Evolutionary conservation across 2,797 vertebrate species (phyloP).

Genomic region (Todus mexicanus): DNA sequence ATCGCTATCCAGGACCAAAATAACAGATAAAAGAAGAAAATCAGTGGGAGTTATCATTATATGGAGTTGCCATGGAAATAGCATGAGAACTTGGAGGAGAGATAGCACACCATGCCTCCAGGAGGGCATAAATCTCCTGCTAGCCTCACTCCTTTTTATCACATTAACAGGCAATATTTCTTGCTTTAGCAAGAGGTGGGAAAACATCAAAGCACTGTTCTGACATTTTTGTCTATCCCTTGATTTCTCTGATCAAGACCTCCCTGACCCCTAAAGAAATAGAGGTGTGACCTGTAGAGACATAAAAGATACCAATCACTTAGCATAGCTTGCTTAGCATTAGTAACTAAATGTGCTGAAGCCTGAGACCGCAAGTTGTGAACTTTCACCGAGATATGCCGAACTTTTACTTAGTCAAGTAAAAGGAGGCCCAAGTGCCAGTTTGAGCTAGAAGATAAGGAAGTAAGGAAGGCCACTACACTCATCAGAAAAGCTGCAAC

Average conservation of each 20-base stretch:
- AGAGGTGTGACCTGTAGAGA: background rate
- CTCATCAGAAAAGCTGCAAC: background rate
- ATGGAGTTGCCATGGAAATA: slow-evolving; percentile 66
- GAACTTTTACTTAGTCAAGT: background rate
- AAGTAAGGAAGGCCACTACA: background rate
- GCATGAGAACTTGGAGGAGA: slow-evolving; percentile 47
- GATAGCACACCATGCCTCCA: slow-evolving; percentile 21
- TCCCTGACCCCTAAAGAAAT: background rate
- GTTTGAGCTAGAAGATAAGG: background rate
- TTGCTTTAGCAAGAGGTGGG: slow-evolving; percentile 8
- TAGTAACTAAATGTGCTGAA: background rate
- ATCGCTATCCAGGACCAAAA: slow-evolving; percentile 73
- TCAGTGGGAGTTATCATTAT: slow-evolving; percentile 62
- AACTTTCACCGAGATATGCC: background rate
- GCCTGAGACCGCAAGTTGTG: background rate
- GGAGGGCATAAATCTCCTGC: slow-evolving; percentile 43
- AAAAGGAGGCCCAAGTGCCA: background rate
- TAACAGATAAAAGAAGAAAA: slow-evolving; percentile 74
- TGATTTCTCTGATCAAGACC: slow-evolving; percentile 13
- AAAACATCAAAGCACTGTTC: slow-evolving; percentile 47
- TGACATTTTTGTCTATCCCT: background rate
- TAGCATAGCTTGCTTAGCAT: background rate
- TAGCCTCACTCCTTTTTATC: slow-evolving; percentile 39
- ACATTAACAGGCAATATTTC: slow-evolving; percentile 31
- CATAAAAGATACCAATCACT: background rate